Evolutionary conservation across 2,113 vertebrate species (phyloP).

Genomic region (Podiceps cristatus): DNA sequence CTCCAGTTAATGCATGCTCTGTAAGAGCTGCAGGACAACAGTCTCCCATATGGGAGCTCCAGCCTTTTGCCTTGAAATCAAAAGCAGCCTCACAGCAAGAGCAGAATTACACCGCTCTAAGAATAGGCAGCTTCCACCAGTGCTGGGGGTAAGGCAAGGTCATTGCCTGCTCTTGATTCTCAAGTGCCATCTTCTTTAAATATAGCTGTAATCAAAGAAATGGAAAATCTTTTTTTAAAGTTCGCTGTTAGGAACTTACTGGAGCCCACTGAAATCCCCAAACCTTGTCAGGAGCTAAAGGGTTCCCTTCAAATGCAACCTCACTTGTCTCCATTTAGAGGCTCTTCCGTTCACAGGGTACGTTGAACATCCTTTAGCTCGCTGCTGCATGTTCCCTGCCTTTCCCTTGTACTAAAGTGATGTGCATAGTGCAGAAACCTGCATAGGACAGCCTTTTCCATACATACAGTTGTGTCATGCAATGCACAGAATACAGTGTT

Average conservation of each 20-base stretch:
- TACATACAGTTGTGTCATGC: not conserved
- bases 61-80: not conserved
- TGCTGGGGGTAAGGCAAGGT: not conserved
- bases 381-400: not conserved
- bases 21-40: conserved; percentile 1
- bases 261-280: not conserved
- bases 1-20: not conserved
- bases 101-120: not conserved
- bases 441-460: not conserved
- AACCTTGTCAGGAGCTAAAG: not conserved
- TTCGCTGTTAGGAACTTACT: not conserved
- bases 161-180: not conserved
- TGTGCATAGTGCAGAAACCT: not conserved
- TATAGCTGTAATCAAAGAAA: conserved; percentile 31
- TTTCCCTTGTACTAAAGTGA: not conserved
- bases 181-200: conserved; percentile 33
- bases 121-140: not conserved
- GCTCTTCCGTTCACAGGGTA: not conserved
- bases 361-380: not conserved
- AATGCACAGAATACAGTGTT: not conserved
- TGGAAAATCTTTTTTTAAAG: conserved; percentile 24
- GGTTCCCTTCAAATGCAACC: not conserved
- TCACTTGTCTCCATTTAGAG: not conserved
- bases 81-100: not conserved
- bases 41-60: not conserved